Conservation (phyloP, 2,888 invertebrate species). For the Eupeodes latifasciatus region DNA sequence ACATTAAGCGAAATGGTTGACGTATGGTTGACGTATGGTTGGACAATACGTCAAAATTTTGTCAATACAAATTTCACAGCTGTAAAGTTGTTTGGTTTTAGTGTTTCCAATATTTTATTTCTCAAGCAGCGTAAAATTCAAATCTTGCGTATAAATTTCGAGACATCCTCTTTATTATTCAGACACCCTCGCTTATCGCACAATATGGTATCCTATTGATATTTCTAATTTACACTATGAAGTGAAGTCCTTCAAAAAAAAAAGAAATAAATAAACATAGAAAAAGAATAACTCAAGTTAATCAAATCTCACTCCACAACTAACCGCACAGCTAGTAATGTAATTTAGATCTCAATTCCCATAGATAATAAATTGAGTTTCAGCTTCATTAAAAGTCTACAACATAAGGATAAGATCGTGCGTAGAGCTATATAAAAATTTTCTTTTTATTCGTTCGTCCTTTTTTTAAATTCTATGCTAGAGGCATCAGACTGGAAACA, state of each 20-base stretch:
- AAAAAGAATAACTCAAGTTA: conserved; percentile 51
- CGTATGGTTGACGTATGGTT: too few relatives aligned
- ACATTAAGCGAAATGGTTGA: too few relatives aligned
- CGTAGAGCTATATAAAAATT: conserved; percentile 28
- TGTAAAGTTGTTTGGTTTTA: too few relatives aligned
- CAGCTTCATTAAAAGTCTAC: conserved; percentile 74
- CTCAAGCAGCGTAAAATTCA: too few relatives aligned
- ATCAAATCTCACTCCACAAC: conserved; percentile 63
- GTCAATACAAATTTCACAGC: too few relatives aligned
- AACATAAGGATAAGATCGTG: conserved; percentile 55
- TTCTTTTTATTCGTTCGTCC: conserved; percentile 18
- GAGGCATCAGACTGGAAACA: conserved; percentile 75
- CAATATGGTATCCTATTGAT: not conserved
- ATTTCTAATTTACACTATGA: not conserved
- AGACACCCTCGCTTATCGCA: too few relatives aligned
- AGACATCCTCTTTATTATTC: too few relatives aligned
- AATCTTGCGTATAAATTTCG: too few relatives aligned
- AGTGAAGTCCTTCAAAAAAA: not conserved
- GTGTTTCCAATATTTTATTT: too few relatives aligned
- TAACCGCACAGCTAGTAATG: conserved; percentile 65
- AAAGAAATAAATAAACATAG: not conserved
- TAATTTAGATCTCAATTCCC: conserved; percentile 75
- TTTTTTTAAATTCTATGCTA: conserved; percentile 7
- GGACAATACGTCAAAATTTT: too few relatives aligned
- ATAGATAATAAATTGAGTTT: conserved; percentile 76